Conservation (phyloP, 1,140 invertebrate genomes). For the Popillia japonica region DNA sequence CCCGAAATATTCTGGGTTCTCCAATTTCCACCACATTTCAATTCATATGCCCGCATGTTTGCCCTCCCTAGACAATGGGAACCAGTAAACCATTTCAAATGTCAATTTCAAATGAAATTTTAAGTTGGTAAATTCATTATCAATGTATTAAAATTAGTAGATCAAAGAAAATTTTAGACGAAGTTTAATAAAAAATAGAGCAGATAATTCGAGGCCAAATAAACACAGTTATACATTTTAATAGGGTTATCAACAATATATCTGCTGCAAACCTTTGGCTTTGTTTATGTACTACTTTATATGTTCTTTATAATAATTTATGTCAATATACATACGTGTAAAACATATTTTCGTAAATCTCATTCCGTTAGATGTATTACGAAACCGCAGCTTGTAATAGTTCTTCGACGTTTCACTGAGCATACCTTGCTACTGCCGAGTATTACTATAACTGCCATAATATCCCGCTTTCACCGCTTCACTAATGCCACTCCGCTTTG, state of each 20-base stretch:
- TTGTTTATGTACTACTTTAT: neutral
- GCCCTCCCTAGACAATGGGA: no score
- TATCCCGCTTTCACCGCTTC: constrained; percentile 28
- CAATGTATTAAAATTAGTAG: no score
- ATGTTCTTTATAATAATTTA: neutral
- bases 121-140: no score
- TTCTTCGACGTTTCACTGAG: neutral
- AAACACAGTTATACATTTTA: no score
- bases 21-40: no score
- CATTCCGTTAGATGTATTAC: constrained; percentile 14
- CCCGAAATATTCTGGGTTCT: no score
- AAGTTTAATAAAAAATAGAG: no score
- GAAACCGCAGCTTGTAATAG: constrained; percentile 2
- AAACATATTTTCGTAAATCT: neutral
- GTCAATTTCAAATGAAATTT: no score
- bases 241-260: constrained; percentile 3
- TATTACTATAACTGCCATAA: constrained; percentile 23
- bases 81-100: no score
- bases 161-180: no score
- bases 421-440: neutral
- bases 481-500: constrained; percentile 26
- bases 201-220: no score
- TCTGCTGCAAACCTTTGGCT: neutral
- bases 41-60: no score
- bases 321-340: constrained; percentile 10